These are phyloP conservation scores for Rhynchopsitta pachyrhyncha DNA, from an alignment of 2,113 vertebrate genomes.

Conservation along the genomic window DNA sequence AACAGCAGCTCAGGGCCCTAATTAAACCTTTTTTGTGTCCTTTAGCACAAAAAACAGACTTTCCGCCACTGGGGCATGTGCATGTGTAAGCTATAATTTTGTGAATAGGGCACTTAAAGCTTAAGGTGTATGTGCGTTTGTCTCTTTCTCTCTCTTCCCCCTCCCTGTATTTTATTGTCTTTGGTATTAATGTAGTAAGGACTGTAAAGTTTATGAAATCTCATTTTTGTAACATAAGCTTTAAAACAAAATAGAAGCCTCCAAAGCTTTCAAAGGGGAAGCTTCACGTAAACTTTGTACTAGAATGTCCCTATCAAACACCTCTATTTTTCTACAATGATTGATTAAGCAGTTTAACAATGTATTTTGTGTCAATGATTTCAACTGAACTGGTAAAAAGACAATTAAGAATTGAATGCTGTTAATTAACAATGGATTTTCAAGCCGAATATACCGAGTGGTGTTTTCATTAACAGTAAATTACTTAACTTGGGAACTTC, in stretches of 20 bases:
- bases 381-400: constrained; percentile 65
- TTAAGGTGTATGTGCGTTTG: constrained; percentile 2
- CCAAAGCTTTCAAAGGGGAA: constrained; percentile 60
- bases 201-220: constrained; percentile 72
- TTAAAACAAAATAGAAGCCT: constrained; percentile 58
- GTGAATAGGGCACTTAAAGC: constrained; percentile 28
- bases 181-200: constrained; percentile 54
- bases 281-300: constrained; percentile 73
- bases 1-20: constrained; percentile 40
- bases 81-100: constrained; percentile 38
- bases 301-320: constrained; percentile 76
- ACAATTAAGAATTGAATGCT: constrained; percentile 69
- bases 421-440: constrained; percentile 75
- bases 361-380: constrained; percentile 79
- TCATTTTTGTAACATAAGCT: constrained; percentile 73
- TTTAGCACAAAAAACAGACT: constrained; percentile 36
- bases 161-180: constrained; percentile 24
- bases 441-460: constrained; percentile 65
- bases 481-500: background rate
- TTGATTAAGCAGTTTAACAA: constrained; percentile 74
- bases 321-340: constrained; percentile 84
- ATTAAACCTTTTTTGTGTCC: constrained; percentile 14
- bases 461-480: constrained; percentile 61
- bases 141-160: background rate
- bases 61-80: background rate